Evolutionary conservation across 1,140 invertebrate genomes (phyloP), one percentile per base, ranked within the genome.

Genomic region (Bombus waltoni): DNA sequence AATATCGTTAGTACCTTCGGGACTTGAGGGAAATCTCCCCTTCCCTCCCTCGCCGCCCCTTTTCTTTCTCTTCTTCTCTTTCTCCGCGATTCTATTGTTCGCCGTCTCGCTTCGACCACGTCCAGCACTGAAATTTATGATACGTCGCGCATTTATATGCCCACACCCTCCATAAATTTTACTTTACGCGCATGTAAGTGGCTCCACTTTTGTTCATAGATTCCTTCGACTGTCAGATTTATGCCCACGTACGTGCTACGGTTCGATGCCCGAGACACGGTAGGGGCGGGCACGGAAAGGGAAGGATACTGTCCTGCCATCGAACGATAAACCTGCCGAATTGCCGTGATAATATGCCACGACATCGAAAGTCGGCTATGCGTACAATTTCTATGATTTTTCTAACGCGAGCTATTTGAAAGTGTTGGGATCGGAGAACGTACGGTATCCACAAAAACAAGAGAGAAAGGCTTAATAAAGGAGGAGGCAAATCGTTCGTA

Each of bases 141-240:
- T 91, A 92, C 91, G 91, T 90, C 88, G 89, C 82, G 85, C 92
- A 94, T 94, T 94, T 92, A 93, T 93, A 93, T 93, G 93, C 92
- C 88, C 86, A 83, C 81, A 73, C 68, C 85, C 84, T 71, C 88
- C 91, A 93, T 94, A 94, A 94, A 94, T 94, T 93, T 86, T 89
- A 87, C 92, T 94, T 93, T 92, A 92, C 90, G 91, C 92, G 89
- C 89, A 91, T 91, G 89, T 94, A 94, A 93, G 93, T 94, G 92
- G 92, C 93, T 93, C 92, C 91, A 93, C 91, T 93, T 94, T 93
- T 94, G 93, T 94, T 93, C 93, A 94, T 94, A 94, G 93, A 94
- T 94, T 93, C 89, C 91, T 93, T 89, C 88, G 89, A 83, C 89
- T 91, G 93, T 92, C 92, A 92, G 93, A 94, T 94, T 94, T 94